These are phyloP conservation scores for Gulo gulo DNA, from an alignment of 2,113 vertebrate genomes.

Conservation along the genomic window DNA sequence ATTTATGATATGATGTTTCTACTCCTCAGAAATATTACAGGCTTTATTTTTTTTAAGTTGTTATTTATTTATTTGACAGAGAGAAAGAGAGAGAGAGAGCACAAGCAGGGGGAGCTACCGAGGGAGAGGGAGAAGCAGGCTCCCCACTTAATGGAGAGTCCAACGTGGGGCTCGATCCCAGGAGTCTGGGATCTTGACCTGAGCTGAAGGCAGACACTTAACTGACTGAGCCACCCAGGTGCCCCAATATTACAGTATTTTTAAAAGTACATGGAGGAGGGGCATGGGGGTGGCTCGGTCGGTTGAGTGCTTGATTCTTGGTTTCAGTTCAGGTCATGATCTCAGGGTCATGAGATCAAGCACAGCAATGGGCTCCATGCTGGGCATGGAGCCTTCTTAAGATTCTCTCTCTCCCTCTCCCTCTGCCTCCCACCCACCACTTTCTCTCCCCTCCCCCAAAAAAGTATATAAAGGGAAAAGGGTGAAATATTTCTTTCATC, in stretches of 20 bases:
- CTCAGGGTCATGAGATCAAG: background rate
- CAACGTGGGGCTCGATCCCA: background rate
- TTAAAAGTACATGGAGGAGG: background rate
- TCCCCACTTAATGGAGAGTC: background rate
- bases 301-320: background rate
- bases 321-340: background rate
- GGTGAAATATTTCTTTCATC: background rate
- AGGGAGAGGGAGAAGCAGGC: background rate
- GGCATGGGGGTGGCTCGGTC: background rate
- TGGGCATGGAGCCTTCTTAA: background rate
- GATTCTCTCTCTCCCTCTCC: background rate
- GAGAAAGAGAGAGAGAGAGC: no score
- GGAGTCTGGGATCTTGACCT: no score
- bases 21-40: background rate
- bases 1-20: background rate
- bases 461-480: background rate
- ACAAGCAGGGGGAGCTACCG: no score
- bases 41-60: no score
- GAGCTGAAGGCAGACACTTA: no score
- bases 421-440: background rate
- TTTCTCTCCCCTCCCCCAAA: background rate
- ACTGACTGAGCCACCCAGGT: no score
- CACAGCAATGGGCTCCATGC: background rate
- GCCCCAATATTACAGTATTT: background rate
- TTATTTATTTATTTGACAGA: background rate